These are phyloP conservation scores for Amiota minor DNA, from an alignment of 2,888 invertebrate species.

Conservation along the genomic window DNA sequence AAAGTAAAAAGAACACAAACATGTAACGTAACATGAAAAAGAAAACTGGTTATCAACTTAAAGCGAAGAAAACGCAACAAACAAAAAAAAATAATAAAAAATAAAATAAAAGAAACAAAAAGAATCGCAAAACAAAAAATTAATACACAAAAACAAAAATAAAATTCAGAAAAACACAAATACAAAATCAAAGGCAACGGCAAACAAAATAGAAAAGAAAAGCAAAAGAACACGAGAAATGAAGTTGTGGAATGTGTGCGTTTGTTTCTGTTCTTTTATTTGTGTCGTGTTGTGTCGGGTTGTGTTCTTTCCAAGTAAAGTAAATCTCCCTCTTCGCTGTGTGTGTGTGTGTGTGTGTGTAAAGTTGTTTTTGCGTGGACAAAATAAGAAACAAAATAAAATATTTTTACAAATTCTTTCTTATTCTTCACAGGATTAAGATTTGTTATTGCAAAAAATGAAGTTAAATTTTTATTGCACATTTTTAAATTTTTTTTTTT, in stretches of 20 bases:
- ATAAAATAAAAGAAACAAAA: background rate
- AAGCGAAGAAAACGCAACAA: slow-evolving; percentile 31
- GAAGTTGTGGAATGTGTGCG: slow-evolving; percentile 10
- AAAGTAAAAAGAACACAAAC: slow-evolving; percentile 39
- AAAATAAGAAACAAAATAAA: background rate
- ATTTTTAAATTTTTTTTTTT: background rate
- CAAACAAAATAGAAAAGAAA: slow-evolving; percentile 27
- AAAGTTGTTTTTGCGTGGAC: too few relatives aligned
- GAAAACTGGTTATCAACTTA: slow-evolving; percentile 54
- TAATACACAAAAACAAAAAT: slow-evolving; percentile 8
- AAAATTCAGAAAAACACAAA: slow-evolving; percentile 3
- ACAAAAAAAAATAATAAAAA: slow-evolving; percentile 9
- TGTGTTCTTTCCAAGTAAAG: background rate
- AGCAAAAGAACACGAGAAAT: background rate
- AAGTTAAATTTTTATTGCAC: background rate
- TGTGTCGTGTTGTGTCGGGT: background rate
- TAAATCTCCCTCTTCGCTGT: too few relatives aligned
- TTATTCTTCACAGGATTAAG: too few relatives aligned
- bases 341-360: too few relatives aligned
- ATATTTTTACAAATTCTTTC: background rate
- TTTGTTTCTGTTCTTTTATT: slow-evolving; percentile 30
- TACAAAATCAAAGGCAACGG: slow-evolving; percentile 3
- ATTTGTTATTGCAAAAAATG: too few relatives aligned
- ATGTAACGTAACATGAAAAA: background rate
- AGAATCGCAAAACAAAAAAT: slow-evolving; percentile 21